Conservation (phyloP, 2,797 vertebrate species). For the Anas capensis region DNA sequence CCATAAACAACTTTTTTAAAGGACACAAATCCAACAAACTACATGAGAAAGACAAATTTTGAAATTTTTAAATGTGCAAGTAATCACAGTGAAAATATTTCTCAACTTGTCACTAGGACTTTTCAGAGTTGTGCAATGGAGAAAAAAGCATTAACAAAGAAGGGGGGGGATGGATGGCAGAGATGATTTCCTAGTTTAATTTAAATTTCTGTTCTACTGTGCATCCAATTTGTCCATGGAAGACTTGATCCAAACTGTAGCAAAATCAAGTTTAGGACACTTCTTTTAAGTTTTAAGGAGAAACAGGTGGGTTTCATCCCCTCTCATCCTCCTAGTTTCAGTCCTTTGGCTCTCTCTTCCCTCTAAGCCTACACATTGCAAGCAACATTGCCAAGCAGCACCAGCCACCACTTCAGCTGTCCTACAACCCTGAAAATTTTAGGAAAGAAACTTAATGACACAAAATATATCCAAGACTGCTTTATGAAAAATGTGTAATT, state of each 20-base stretch:
- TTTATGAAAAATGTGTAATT: not conserved
- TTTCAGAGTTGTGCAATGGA: not conserved
- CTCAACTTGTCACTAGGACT: not conserved
- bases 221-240: not conserved
- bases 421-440: not conserved
- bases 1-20: not conserved
- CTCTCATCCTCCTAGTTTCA: not conserved
- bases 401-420: not conserved
- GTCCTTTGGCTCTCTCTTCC: not conserved
- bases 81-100: not conserved
- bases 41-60: not conserved
- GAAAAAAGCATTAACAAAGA: not conserved
- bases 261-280: not conserved
- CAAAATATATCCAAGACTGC: not conserved
- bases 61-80: not conserved
- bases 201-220: not conserved
- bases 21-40: not conserved
- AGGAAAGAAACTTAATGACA: not conserved
- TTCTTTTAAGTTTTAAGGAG: not conserved
- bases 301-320: not conserved
- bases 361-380: not conserved
- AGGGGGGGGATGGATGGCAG: not conserved
- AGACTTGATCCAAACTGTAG: not conserved
- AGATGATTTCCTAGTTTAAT: not conserved
- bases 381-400: not conserved